Percentiles rank a stretch among this genome's conserved stretches.
Evolutionary conservation across 1,140 invertebrate species (phyloP).

Genomic region (Drosophila seguyi): DNA sequence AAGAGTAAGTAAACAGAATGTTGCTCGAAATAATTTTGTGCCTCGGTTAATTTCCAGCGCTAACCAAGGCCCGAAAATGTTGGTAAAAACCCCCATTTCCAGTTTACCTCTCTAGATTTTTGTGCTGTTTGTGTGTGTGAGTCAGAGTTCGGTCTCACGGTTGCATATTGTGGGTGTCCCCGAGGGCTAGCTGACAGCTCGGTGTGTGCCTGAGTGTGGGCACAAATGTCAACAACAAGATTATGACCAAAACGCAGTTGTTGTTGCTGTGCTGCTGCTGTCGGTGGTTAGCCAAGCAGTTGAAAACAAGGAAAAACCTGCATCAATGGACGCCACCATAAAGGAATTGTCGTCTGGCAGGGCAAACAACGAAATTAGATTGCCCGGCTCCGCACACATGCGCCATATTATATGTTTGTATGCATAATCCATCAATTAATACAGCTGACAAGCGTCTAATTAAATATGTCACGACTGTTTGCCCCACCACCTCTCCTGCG

Average conservation of each 20-base stretch:
- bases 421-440: constrained; percentile 73
- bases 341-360: constrained; percentile 37
- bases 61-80: neutral
- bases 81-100: constrained; percentile 10
- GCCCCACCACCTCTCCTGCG: neutral
- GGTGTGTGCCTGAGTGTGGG: constrained; percentile 57
- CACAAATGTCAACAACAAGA: constrained; percentile 74
- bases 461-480: constrained; percentile 65
- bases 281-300: constrained; percentile 63
- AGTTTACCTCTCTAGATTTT: constrained; percentile 11
- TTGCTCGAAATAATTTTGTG: neutral
- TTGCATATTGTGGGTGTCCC: constrained; percentile 62
- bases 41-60: constrained; percentile 15
- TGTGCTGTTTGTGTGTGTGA: constrained; percentile 22
- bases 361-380: constrained; percentile 53
- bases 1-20: neutral
- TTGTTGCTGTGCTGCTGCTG: constrained; percentile 37
- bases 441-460: constrained; percentile 72
- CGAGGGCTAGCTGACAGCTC: constrained; percentile 47
- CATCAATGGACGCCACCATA: constrained; percentile 46
- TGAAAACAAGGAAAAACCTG: constrained; percentile 58
- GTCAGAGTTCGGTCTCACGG: constrained; percentile 11
- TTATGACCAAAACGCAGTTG: constrained; percentile 61
- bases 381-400: constrained; percentile 11
- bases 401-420: constrained; percentile 19